Conservation (phyloP, 2,888 invertebrate species). For the Eupithecia vulgata region DNA sequence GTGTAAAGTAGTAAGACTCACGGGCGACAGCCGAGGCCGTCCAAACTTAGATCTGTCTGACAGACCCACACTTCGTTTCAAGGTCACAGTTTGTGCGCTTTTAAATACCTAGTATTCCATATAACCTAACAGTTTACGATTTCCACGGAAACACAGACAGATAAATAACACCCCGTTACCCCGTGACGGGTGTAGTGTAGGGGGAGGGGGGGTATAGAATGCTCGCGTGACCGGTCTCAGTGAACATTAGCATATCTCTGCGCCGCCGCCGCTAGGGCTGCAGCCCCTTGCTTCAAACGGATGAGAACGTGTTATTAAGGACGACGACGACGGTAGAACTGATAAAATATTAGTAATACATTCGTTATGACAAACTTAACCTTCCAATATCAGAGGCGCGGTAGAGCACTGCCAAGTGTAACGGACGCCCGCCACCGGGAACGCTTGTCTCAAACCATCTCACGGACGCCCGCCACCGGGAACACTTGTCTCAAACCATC, state of each 20-base stretch:
- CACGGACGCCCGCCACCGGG: no score
- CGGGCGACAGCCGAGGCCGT: no score
- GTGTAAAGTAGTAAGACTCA: no score
- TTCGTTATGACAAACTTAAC: neutral
- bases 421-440: no score
- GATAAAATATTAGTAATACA: neutral
- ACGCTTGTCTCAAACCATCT: no score
- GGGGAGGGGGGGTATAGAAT: neutral
- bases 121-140: neutral
- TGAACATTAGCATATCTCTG: constrained; percentile 36
- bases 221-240: constrained; percentile 34
- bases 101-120: neutral
- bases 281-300: constrained; percentile 15
- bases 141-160: constrained; percentile 20
- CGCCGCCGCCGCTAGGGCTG: constrained; percentile 18
- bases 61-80: no score
- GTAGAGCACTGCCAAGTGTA: no score
- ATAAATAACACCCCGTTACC: constrained; percentile 28
- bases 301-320: neutral
- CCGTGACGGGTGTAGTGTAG: neutral
- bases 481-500: no score
- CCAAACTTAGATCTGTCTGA: no score
- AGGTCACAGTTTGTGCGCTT: neutral
- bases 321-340: neutral
- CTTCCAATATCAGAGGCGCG: neutral